A percentile compares a stretch with the other conserved stretches of the same genome.
Conservation (phyloP, 2,113 vertebrate genomes). For the Toxotes jaculatrix region DNA sequence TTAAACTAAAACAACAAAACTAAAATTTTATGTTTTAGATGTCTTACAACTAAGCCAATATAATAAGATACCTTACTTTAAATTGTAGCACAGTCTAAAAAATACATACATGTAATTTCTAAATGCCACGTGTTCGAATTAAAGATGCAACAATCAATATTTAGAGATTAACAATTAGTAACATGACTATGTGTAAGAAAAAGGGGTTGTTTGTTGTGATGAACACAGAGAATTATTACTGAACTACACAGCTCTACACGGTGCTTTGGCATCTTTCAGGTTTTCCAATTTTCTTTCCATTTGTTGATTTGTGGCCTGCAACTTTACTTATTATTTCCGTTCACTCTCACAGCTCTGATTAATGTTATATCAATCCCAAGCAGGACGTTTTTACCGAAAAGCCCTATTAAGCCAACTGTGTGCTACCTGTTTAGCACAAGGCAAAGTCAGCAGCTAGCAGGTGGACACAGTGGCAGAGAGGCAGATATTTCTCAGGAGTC, state of each 20-base stretch:
- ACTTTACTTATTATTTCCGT: too few species aligned
- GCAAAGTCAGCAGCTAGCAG: too few species aligned
- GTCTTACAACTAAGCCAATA: rapidly evolving
- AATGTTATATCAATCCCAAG: too few species aligned
- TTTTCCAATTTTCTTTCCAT: too few species aligned
- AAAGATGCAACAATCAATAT: background rate
- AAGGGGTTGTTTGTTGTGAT: background rate
- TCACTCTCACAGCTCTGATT: too few species aligned
- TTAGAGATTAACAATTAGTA: background rate
- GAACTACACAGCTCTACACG: background rate
- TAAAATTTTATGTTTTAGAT: background rate
- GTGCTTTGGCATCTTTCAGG: background rate
- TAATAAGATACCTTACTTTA: background rate
- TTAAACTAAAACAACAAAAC: background rate
- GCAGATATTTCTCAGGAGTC: background rate
- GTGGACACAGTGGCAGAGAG: background rate
- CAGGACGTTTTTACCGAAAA: too few species aligned
- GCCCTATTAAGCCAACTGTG: too few species aligned
- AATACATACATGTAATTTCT: background rate
- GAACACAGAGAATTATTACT: background rate
- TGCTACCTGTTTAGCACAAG: too few species aligned
- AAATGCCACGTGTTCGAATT: background rate
- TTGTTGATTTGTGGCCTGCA: background rate
- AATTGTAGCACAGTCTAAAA: background rate
- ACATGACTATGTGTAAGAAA: background rate